Conservation (phyloP, 2,888 invertebrate species). For the Endotricha flammealis region DNA sequence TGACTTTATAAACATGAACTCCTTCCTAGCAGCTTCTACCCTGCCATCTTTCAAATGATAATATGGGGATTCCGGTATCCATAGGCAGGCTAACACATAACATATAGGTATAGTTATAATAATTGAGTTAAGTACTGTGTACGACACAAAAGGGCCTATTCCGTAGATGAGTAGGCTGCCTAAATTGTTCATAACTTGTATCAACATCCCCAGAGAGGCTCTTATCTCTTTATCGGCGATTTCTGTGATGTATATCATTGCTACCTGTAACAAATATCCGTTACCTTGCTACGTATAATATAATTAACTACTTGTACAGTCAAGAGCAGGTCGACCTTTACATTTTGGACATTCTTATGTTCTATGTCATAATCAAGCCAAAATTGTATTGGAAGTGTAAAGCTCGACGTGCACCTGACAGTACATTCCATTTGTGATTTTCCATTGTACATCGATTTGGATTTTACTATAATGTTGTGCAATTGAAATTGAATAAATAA, state of each 20-base stretch:
- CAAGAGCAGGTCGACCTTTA: too few species aligned
- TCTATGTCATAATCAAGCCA: too few species aligned
- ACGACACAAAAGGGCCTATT: conserved; percentile 69
- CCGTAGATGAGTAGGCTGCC: conserved; percentile 64
- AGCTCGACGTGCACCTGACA: too few species aligned
- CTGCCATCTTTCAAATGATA: conserved; percentile 75
- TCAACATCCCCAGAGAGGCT: conserved; percentile 66
- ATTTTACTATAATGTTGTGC: too few species aligned
- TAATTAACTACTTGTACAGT: too few species aligned
- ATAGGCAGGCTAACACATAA: conserved; percentile 66
- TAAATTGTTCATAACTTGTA: conserved; percentile 68
- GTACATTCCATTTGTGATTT: too few species aligned
- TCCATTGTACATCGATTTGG: too few species aligned
- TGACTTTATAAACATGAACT: conserved; percentile 62
- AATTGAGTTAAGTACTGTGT: conserved; percentile 58
- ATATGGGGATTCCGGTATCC: conserved; percentile 81
- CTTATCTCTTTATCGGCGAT: conserved; percentile 73
- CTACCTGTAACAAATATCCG: conserved; percentile 45
- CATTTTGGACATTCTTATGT: too few species aligned
- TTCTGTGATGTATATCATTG: conserved; percentile 73
- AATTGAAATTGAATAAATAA: too few species aligned
- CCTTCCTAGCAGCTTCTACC: conserved; percentile 60
- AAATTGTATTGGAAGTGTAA: too few species aligned
- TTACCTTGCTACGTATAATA: too few species aligned
- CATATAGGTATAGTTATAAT: conserved; percentile 64